Percentiles rank a stretch among this genome's conserved stretches.
These are phyloP conservation scores for Hylia prasina DNA, from an alignment of 2,113 vertebrate species.

Conservation along the genomic window DNA sequence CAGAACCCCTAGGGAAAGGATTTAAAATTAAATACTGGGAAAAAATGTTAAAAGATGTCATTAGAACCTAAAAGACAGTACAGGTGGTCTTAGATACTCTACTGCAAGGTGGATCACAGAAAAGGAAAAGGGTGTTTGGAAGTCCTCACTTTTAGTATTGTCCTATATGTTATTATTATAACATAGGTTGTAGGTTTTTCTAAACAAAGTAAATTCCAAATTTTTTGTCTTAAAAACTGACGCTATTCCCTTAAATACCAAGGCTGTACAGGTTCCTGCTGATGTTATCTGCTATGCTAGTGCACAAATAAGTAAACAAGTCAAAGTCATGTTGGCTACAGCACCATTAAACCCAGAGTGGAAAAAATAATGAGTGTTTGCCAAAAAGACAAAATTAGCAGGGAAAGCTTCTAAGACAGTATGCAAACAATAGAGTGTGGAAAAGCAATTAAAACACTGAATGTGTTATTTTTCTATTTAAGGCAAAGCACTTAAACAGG, in stretches of 20 bases:
- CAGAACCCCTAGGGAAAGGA: neutral
- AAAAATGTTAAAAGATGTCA: neutral
- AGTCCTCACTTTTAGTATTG: neutral
- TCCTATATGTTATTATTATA: neutral
- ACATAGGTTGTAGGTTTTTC: neutral
- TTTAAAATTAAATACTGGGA: neutral
- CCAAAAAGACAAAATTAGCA: constrained; percentile 64
- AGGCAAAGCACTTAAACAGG: constrained; percentile 37
- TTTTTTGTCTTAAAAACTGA: constrained; percentile 9
- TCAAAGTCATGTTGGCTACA: constrained; percentile 45
- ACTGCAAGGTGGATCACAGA: neutral
- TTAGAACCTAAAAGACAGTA: neutral
- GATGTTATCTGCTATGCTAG: constrained; percentile 61
- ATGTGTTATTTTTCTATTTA: constrained; percentile 56
- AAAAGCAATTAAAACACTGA: constrained; percentile 68
- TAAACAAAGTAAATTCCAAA: neutral
- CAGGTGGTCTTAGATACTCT: neutral
- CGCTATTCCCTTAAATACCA: constrained; percentile 40
- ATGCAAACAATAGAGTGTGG: constrained; percentile 66
- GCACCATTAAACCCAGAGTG: constrained; percentile 32
- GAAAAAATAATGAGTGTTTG: constrained; percentile 65
- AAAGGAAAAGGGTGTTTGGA: neutral
- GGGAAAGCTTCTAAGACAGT: constrained; percentile 51
- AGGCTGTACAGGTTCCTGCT: constrained; percentile 40
- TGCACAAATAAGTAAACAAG: constrained; percentile 68